phyloP scores from a whole-genome alignment of 1,140 invertebrate species.

The Nautilus pompilius region DNA sequence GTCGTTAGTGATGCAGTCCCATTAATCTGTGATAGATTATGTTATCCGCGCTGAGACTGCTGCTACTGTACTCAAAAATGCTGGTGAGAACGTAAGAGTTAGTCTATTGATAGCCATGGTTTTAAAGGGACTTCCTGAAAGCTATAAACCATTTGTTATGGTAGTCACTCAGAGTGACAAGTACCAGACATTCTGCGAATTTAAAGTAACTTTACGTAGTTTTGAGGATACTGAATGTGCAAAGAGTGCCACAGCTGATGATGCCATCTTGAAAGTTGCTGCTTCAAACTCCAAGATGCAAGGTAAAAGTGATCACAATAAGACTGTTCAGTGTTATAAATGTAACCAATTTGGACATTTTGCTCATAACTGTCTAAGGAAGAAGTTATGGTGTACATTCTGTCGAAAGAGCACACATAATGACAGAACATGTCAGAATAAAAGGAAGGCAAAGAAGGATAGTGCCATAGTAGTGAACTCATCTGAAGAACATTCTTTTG shows the following conservation, averaged over 20 bases:
- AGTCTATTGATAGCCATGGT: slow-evolving; percentile 21
- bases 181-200: slow-evolving; percentile 9
- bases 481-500: background rate
- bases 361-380: too few species aligned
- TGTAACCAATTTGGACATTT: too few species aligned
- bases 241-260: background rate
- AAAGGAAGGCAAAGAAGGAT: too few species aligned
- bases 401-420: too few species aligned
- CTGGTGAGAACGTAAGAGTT: slow-evolving; percentile 19
- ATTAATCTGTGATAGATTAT: slow-evolving; percentile 18
- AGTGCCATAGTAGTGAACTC: slow-evolving; percentile 2
- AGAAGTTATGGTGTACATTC: too few species aligned
- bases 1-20: slow-evolving; percentile 2
- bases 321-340: too few species aligned
- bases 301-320: too few species aligned
- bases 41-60: slow-evolving; percentile 18
- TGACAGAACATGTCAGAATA: too few species aligned
- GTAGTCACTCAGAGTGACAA: slow-evolving; percentile 10
- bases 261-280: too few species aligned
- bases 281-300: background rate
- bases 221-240: slow-evolving; percentile 18
- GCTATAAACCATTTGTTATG: slow-evolving; percentile 12
- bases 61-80: slow-evolving; percentile 6
- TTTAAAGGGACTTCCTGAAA: slow-evolving; percentile 16
- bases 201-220: slow-evolving; percentile 15